Conservation (phyloP, 1,140 invertebrate genomes). For the Druon quercuslanigerum region DNA sequence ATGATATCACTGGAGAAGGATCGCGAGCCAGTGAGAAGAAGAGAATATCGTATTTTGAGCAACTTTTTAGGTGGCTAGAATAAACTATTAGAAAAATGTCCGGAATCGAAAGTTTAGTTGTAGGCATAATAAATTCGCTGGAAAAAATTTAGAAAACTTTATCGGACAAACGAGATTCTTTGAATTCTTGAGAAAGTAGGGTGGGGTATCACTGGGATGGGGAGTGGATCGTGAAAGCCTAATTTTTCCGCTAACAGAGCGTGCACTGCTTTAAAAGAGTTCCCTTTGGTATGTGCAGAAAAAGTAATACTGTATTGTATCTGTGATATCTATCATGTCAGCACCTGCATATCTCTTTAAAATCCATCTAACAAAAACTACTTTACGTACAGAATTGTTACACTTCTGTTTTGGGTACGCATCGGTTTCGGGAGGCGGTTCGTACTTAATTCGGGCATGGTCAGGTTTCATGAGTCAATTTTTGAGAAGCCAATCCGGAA, state of each 20-base stretch:
- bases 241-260: constrained; percentile 11
- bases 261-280: constrained; percentile 45
- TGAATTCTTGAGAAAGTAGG: constrained; percentile 2
- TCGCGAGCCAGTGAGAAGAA: constrained; percentile 30
- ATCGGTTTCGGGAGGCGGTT: not conserved
- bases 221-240: constrained; percentile 34
- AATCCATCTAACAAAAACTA: constrained; percentile 5
- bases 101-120: constrained; percentile 56
- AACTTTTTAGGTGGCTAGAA: constrained; percentile 32
- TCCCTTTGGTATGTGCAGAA: constrained; percentile 52
- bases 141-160: constrained; percentile 35
- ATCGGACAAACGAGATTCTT: constrained; percentile 1
- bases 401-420: constrained; percentile 9
- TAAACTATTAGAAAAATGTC: constrained; percentile 40
- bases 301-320: constrained; percentile 53
- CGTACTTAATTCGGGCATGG: constrained; percentile 18
- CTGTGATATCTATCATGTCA: constrained; percentile 65
- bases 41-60: constrained; percentile 37
- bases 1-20: constrained; percentile 12
- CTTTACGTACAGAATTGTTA: not conserved
- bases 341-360: constrained; percentile 36
- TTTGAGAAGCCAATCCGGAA: not conserved
- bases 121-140: constrained; percentile 45
- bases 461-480: not conserved
- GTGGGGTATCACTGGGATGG: constrained; percentile 35